Percentiles rank a stretch among this genome's conserved stretches.
These are phyloP conservation scores for Pao palembangensis DNA, from an alignment of 2,113 vertebrate genomes.

Conservation along the genomic window DNA sequence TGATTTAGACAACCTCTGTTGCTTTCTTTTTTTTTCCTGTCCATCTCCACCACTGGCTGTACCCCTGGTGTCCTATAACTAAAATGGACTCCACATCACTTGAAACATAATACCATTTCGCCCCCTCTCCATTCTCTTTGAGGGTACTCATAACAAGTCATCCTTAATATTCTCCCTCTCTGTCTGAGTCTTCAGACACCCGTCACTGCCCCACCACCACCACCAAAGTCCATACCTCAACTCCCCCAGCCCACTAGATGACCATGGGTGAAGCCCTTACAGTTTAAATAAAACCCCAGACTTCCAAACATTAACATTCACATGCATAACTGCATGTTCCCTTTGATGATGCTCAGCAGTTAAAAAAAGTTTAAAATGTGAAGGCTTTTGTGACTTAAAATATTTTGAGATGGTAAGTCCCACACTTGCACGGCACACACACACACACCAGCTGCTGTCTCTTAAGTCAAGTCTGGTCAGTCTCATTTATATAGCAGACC, in stretches of 20 bases:
- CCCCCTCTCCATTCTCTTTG: constrained; percentile 32
- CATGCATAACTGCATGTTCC: not conserved
- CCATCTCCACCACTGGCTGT: constrained; percentile 1
- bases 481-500: not conserved
- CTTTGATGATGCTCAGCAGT: not conserved
- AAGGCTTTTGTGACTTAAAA: not conserved
- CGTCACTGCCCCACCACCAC: not conserved
- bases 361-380: not conserved
- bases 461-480: not conserved
- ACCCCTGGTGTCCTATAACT: constrained; percentile 59
- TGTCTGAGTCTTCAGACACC: constrained; percentile 35
- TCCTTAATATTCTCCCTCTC: constrained; percentile 45
- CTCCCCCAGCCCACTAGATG: not conserved
- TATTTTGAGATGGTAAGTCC: not conserved
- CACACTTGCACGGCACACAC: no score
- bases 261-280: not conserved
- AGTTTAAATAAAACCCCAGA: not conserved
- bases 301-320: not conserved
- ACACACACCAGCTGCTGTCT: not conserved
- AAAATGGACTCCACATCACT: constrained; percentile 62
- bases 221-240: not conserved
- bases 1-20: constrained; percentile 63
- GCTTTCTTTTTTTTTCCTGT: not conserved
- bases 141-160: constrained; percentile 57
- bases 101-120: constrained; percentile 63